Conservation (phyloP, 2,888 invertebrate species). For the Polylopha cassiicola region DNA sequence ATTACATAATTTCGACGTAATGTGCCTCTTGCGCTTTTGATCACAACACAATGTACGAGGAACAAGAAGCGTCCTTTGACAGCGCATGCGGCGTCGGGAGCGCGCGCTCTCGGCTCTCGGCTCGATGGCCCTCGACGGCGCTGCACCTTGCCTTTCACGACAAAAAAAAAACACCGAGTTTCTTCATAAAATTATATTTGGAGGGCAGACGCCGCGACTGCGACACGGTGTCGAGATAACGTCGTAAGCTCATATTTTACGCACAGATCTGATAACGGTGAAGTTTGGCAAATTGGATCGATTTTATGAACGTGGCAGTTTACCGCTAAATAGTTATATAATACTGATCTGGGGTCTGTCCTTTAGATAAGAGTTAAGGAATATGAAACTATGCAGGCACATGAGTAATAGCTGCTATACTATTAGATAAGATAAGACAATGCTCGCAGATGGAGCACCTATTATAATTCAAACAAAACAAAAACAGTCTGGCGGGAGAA, state of each 20-base stretch:
- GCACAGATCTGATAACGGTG: no score
- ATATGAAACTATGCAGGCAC: no score
- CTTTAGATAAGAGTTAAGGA: no score
- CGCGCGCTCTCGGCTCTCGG: constrained; percentile 54
- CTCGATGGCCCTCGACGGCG: constrained; percentile 63
- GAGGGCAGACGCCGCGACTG: constrained; percentile 2
- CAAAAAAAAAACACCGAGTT: constrained; percentile 38
- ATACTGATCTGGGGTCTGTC: no score
- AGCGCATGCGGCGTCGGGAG: constrained; percentile 50
- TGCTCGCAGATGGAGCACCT: no score
- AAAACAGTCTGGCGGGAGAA: no score
- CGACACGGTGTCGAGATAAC: neutral
- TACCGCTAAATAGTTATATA: no score
- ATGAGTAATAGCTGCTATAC: no score
- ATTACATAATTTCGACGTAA: constrained; percentile 13
- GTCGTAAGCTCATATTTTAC: neutral
- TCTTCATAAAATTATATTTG: constrained; percentile 17
- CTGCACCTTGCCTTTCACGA: constrained; percentile 53
- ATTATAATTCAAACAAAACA: no score
- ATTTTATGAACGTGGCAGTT: no score
- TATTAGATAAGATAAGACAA: no score
- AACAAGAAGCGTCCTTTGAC: constrained; percentile 57
- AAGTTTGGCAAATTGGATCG: no score
- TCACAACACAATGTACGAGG: constrained; percentile 42
- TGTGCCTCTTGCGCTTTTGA: constrained; percentile 54